Percentiles rank a stretch among this genome's conserved stretches.
These are phyloP conservation scores for Pavo muticus DNA, from an alignment of 2,113 vertebrate genomes.

Conservation along the genomic window DNA sequence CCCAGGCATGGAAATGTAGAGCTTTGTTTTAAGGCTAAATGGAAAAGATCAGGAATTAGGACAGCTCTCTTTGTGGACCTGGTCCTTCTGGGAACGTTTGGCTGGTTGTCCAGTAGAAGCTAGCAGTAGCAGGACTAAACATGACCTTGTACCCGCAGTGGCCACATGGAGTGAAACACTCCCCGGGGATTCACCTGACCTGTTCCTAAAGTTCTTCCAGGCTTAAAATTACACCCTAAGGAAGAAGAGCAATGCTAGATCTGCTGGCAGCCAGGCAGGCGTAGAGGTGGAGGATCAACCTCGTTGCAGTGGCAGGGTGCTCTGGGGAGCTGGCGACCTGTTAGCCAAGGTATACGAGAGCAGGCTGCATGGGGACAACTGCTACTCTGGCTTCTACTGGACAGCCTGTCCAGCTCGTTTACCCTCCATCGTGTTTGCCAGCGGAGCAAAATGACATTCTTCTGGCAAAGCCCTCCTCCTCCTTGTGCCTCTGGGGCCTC, in stretches of 20 bases:
- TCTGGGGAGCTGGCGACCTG: neutral
- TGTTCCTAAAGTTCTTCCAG: neutral
- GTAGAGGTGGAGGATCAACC: fast-evolving
- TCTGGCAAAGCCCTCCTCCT: constrained; percentile 22
- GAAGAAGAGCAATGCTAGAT: fast-evolving
- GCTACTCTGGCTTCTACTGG: constrained; percentile 52
- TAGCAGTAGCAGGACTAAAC: neutral
- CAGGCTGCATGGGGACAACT: neutral
- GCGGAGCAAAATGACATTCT: neutral
- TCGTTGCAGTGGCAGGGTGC: neutral
- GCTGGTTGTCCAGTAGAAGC: constrained; percentile 60
- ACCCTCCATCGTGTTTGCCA: neutral
- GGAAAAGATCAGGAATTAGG: neutral
- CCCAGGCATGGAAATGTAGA: neutral
- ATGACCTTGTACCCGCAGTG: neutral
- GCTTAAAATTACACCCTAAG: neutral
- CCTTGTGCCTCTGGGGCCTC: neutral
- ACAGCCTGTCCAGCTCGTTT: neutral
- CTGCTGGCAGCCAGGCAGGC: neutral
- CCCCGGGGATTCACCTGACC: neutral
- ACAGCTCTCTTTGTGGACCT: neutral
- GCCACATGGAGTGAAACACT: neutral
- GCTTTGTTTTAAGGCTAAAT: neutral
- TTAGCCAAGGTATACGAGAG: fast-evolving
- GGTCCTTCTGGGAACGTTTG: neutral